A percentile compares a stretch with the other conserved stretches of the same genome.
Conservation (phyloP, 1,140 invertebrate genomes). For the Pseudomyrmex cubaensis region DNA sequence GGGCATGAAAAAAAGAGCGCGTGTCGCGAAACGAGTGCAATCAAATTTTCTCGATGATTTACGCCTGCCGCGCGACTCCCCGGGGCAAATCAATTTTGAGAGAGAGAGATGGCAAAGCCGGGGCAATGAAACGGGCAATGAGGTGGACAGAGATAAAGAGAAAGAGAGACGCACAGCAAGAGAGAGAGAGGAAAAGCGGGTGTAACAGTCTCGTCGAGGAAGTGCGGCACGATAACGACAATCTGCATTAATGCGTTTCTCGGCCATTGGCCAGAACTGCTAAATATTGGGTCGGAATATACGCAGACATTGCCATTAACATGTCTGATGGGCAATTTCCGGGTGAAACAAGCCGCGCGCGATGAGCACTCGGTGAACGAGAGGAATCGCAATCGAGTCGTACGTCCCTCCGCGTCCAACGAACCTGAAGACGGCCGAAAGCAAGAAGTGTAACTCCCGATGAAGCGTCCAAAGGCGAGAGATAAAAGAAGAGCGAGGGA, state of each 20-base stretch:
- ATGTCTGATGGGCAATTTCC: conserved; percentile 74
- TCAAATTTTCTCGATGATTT: conserved; percentile 62
- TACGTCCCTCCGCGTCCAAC: conserved; percentile 8
- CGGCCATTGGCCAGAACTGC: conserved; percentile 68
- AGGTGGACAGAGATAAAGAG: conserved; percentile 1
- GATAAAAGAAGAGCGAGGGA: conserved; percentile 1
- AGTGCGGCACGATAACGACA: conserved; percentile 56
- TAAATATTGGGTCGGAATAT: conserved; percentile 70
- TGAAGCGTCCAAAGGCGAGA: neutral
- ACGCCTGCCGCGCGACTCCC: conserved; percentile 53
- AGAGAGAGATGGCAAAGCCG: conserved; percentile 25
- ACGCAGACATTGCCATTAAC: conserved; percentile 67
- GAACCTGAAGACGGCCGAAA: neutral
- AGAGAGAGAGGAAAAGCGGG: neutral
- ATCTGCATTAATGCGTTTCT: conserved; percentile 73
- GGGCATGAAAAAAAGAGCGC: conserved; percentile 51
- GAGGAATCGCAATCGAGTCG: neutral
- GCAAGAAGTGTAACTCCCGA: conserved; percentile 6
- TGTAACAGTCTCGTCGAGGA: conserved; percentile 43
- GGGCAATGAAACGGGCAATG: neutral
- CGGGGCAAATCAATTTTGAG: conserved; percentile 55
- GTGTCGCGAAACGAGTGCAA: conserved; percentile 58
- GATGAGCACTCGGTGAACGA: conserved; percentile 11
- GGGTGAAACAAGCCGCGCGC: conserved; percentile 43
- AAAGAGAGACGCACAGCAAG: conserved; percentile 17